A percentile compares a stretch with the other conserved stretches of the same genome.
phyloP scores from a whole-genome alignment of 2,888 invertebrate genomes.

The Blera fallax region DNA sequence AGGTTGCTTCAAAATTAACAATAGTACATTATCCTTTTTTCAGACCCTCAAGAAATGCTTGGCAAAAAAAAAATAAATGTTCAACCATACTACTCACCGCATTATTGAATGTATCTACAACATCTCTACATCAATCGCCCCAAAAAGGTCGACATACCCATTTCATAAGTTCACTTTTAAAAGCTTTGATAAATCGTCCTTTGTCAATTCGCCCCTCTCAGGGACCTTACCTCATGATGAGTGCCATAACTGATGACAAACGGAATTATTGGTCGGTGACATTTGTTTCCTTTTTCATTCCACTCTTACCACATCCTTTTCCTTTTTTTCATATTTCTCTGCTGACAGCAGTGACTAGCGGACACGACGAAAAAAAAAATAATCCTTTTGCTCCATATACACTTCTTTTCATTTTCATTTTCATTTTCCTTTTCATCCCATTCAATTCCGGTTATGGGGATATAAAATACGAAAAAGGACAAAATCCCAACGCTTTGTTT shows the following conservation, averaged over 20 bases:
- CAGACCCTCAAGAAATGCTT: neutral
- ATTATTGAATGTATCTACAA: neutral
- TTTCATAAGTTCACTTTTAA: constrained; percentile 1
- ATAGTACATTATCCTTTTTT: no score
- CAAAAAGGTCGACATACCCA: constrained; percentile 13
- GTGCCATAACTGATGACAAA: constrained; percentile 38
- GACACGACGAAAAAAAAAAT: neutral
- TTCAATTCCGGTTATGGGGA: constrained; percentile 39
- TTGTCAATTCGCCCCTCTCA: neutral
- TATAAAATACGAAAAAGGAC: constrained; percentile 28
- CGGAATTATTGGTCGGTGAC: constrained; percentile 39
- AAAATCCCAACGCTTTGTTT: constrained; percentile 33
- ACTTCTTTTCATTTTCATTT: neutral
- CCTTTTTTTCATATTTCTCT: neutral
- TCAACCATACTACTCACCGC: neutral
- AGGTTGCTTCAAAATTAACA: no score
- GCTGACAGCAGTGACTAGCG: neutral
- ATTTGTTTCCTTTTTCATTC: constrained; percentile 13
- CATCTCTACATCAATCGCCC: neutral
- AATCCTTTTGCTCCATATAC: constrained; percentile 9
- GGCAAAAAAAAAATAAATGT: neutral
- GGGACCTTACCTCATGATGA: constrained; percentile 25
- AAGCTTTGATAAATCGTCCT: constrained; percentile 23
- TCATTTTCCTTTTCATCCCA: neutral
- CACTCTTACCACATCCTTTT: neutral